Percentiles rank a stretch among this genome's conserved stretches.
Conservation (phyloP, 2,888 invertebrate genomes). For the Schrankia costaestrigalis region DNA sequence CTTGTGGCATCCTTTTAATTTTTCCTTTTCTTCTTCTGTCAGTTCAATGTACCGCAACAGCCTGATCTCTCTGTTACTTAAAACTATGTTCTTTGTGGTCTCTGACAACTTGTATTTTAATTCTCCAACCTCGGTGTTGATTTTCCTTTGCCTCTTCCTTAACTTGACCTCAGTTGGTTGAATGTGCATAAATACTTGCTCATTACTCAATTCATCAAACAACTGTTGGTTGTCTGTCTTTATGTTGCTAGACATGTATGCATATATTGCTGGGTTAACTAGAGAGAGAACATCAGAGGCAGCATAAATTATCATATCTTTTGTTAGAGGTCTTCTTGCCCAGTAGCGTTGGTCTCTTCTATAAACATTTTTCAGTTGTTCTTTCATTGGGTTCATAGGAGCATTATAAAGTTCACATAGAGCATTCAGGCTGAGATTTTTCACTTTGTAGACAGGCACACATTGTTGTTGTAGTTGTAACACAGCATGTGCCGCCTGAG, state of each 20-base stretch:
- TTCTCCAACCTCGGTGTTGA: slow-evolving; percentile 94
- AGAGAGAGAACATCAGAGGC: slow-evolving; percentile 93
- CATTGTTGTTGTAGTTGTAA: slow-evolving; percentile 93
- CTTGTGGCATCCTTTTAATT: slow-evolving; percentile 93
- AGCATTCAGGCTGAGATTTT: slow-evolving; percentile 94
- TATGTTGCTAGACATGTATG: slow-evolving; percentile 84
- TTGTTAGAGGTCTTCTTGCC: slow-evolving; percentile 92
- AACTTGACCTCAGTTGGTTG: slow-evolving; percentile 92
- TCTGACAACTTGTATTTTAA: slow-evolving; percentile 89
- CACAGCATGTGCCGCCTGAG: slow-evolving; percentile 95
- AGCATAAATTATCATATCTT: slow-evolving; percentile 95
- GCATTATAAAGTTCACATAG: slow-evolving; percentile 94
- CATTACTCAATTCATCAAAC: slow-evolving; percentile 92
- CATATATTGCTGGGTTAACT: slow-evolving; percentile 91
- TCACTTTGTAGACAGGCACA: slow-evolving; percentile 96
- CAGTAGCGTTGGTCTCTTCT: slow-evolving; percentile 92
- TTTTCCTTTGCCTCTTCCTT: slow-evolving; percentile 93
- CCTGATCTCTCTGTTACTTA: slow-evolving; percentile 95
- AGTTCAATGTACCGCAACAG: slow-evolving; percentile 93
- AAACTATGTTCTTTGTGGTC: slow-evolving; percentile 91
- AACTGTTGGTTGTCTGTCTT: slow-evolving; percentile 85
- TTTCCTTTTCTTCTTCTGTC: slow-evolving; percentile 95
- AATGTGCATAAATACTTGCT: slow-evolving; percentile 92
- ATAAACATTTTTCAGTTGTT: slow-evolving; percentile 92
- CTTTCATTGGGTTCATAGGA: slow-evolving; percentile 94